Evolutionary conservation across 2,888 invertebrate species (phyloP).

Genomic region (Cantharis lateralis): DNA sequence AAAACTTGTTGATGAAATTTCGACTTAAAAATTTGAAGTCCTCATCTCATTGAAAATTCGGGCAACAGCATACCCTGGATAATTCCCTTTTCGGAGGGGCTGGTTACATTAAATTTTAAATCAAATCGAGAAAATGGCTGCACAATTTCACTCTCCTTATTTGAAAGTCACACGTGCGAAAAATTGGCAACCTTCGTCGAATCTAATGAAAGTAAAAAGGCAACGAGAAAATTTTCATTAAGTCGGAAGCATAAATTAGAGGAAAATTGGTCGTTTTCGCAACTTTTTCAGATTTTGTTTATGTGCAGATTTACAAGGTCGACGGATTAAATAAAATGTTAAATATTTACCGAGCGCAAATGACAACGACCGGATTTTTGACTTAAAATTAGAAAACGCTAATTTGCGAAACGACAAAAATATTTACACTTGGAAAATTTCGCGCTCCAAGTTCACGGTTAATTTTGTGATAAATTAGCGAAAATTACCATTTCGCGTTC

Average conservation of each 20-base stretch:
- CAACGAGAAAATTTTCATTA: slow-evolving; percentile 16
- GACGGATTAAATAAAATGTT: background rate
- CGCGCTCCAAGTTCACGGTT: background rate
- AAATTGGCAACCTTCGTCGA: slow-evolving; percentile 34
- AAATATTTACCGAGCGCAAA: background rate
- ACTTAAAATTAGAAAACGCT: background rate
- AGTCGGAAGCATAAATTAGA: background rate
- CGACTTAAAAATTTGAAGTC: background rate
- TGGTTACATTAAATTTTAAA: slow-evolving; percentile 35
- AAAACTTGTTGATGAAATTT: background rate
- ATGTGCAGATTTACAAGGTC: background rate
- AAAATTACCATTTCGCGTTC: background rate
- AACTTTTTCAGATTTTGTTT: background rate
- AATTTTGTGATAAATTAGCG: background rate
- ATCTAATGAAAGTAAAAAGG: slow-evolving; percentile 8
- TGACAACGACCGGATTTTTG: background rate
- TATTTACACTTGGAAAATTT: background rate
- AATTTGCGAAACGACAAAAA: background rate
- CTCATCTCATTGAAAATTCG: background rate
- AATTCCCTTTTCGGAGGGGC: slow-evolving; percentile 1
- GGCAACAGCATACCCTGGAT: background rate
- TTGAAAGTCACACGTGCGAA: slow-evolving; percentile 39
- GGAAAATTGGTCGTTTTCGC: background rate
- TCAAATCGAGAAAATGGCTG: slow-evolving; percentile 32
- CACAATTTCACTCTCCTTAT: slow-evolving; percentile 26